These are phyloP conservation scores for Dendrocopos noguchii DNA, from an alignment of 2,113 vertebrate species.

Conservation along the genomic window DNA sequence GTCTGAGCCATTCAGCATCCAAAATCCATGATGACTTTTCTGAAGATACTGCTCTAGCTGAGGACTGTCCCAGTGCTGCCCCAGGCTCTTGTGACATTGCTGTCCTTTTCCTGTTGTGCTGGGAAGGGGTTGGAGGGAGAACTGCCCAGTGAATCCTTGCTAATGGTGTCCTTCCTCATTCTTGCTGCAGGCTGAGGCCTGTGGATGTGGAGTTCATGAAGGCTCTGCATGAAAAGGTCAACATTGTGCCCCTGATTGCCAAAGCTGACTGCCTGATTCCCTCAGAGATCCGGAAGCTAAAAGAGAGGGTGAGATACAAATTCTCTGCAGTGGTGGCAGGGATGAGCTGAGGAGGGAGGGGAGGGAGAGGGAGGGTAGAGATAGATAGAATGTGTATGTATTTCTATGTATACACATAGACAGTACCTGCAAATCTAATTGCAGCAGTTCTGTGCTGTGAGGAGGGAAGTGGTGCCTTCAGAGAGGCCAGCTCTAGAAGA, in stretches of 20 bases:
- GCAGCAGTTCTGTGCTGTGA: not conserved
- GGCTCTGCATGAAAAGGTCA: constrained; percentile 96
- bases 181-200: constrained; percentile 84
- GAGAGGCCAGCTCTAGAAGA: not conserved
- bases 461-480: not conserved
- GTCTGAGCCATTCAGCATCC: not conserved
- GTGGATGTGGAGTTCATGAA: constrained; percentile 99
- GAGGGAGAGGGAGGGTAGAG: not conserved
- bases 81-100: not conserved
- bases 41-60: not conserved
- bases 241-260: constrained; percentile 95
- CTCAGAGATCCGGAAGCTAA: constrained; percentile 93
- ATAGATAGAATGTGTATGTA: not conserved
- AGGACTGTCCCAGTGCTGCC: not conserved
- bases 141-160: not conserved
- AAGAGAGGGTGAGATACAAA: constrained; percentile 87
- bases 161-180: not conserved
- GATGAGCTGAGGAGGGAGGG: not conserved
- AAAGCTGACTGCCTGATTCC: constrained; percentile 97
- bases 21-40: not conserved
- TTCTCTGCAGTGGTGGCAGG: not conserved
- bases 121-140: not conserved
- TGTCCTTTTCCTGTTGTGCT: not conserved
- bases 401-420: accelerated
- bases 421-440: not conserved